Conservation (phyloP, 2,888 invertebrate genomes). For the Tuta absoluta region DNA sequence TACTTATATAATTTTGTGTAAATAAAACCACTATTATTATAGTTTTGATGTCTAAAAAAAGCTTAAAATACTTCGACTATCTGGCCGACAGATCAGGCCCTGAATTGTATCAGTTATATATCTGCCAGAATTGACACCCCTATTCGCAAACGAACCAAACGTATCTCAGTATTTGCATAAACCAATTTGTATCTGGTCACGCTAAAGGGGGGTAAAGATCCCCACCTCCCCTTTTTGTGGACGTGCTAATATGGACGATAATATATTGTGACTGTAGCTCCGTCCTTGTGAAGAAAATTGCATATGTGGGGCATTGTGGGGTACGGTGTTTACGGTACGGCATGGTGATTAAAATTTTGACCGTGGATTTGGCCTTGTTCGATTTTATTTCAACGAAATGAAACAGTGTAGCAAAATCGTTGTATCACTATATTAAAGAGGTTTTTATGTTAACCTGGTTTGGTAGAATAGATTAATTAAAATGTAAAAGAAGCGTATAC, state of each 20-base stretch:
- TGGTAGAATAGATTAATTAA: too few species aligned
- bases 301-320: too few species aligned
- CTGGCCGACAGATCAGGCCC: neutral
- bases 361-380: neutral
- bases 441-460: too few species aligned
- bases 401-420: too few species aligned
- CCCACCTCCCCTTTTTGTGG: neutral
- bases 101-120: neutral
- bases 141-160: slow-evolving; percentile 26
- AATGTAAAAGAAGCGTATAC: too few species aligned
- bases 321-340: neutral
- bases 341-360: neutral
- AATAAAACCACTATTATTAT: too few species aligned
- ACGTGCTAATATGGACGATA: slow-evolving; percentile 16
- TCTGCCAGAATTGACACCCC: neutral
- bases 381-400: neutral
- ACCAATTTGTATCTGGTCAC: slow-evolving; percentile 50
- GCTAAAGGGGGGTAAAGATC: slow-evolving; percentile 34
- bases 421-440: too few species aligned
- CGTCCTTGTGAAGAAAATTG: slow-evolving; percentile 2
- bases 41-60: too few species aligned
- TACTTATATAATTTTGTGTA: too few species aligned
- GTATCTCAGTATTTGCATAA: slow-evolving; percentile 48
- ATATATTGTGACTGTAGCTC: slow-evolving; percentile 5
- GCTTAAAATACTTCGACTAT: too few species aligned